Conservation (phyloP, 2,113 vertebrate genomes). For the Passerina amoena region DNA sequence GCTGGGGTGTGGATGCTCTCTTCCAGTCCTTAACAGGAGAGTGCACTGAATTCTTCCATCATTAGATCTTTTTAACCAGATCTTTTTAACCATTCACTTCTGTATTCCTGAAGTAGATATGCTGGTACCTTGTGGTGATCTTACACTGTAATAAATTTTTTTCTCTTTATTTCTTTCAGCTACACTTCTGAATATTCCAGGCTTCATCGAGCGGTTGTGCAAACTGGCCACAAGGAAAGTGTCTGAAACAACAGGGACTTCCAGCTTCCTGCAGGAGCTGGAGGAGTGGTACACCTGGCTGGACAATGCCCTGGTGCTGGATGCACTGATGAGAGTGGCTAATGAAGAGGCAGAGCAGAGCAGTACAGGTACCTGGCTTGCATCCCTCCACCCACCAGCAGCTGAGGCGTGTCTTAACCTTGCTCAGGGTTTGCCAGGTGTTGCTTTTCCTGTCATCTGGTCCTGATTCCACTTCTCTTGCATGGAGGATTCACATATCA, state of each 20-base stretch:
- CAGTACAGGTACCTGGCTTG: slow-evolving; percentile 82
- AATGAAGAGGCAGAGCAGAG: slow-evolving; percentile 94
- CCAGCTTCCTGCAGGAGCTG: slow-evolving; percentile 92
- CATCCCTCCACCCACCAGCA: background rate
- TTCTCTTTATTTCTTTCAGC: slow-evolving; percentile 67
- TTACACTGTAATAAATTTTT: background rate
- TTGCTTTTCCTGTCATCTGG: background rate
- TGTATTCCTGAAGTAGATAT: accelerated
- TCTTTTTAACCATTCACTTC: background rate
- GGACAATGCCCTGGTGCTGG: slow-evolving; percentile 93
- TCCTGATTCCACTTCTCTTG: background rate
- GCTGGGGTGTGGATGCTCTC: background rate
- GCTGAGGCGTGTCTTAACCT: background rate
- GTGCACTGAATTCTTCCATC: background rate
- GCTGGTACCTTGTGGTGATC: background rate
- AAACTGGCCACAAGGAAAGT: slow-evolving; percentile 95
- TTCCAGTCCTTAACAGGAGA: background rate
- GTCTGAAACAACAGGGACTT: slow-evolving; percentile 89
- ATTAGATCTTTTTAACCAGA: background rate
- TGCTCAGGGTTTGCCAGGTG: background rate
- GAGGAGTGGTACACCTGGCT: slow-evolving; percentile 99
- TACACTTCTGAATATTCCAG: slow-evolving; percentile 93
- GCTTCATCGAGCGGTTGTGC: slow-evolving; percentile 94
- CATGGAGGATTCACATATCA: accelerated
- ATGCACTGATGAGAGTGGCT: slow-evolving; percentile 96